Percentiles rank a stretch among this genome's conserved stretches.
Conservation (phyloP, 2,888 invertebrate genomes). For the Dryococelus australis region DNA sequence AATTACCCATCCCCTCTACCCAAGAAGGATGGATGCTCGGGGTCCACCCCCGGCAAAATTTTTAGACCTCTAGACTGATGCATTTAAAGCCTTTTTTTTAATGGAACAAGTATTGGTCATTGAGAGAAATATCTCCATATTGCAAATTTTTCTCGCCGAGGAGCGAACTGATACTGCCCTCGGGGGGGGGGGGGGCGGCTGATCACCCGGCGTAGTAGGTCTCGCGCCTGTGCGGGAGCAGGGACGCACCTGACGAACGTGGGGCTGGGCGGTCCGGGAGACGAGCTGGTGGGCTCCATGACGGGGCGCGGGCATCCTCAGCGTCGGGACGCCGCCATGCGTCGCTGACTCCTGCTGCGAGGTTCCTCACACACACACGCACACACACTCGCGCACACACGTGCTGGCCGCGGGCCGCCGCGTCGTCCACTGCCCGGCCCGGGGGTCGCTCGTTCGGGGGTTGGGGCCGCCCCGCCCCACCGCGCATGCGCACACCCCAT, state of each 20-base stretch:
- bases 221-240: too few relatives aligned
- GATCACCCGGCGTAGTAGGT: too few relatives aligned
- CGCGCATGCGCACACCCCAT: neutral
- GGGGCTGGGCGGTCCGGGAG: conserved; percentile 39
- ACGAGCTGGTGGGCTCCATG: conserved; percentile 42
- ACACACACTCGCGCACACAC: neutral
- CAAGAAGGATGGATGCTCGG: too few relatives aligned
- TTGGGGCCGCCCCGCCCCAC: neutral
- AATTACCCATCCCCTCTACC: too few relatives aligned
- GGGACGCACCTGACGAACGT: conserved; percentile 34
- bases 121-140: too few relatives aligned
- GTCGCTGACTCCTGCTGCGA: conserved; percentile 23
- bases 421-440: neutral
- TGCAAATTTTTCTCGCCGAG: too few relatives aligned
- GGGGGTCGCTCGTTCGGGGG: neutral
- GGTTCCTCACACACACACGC: neutral
- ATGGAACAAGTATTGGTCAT: too few relatives aligned
- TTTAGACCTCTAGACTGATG: too few relatives aligned
- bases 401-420: neutral
- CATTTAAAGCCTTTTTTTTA: too few relatives aligned
- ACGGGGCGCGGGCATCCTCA: conserved; percentile 30
- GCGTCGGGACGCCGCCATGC: conserved; percentile 28
- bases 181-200: too few relatives aligned
- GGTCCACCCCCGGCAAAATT: too few relatives aligned
- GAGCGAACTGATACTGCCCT: too few relatives aligned